Evolutionary conservation across 2,797 vertebrate species (phyloP).

Genomic region (Gambelia wislizenii): DNA sequence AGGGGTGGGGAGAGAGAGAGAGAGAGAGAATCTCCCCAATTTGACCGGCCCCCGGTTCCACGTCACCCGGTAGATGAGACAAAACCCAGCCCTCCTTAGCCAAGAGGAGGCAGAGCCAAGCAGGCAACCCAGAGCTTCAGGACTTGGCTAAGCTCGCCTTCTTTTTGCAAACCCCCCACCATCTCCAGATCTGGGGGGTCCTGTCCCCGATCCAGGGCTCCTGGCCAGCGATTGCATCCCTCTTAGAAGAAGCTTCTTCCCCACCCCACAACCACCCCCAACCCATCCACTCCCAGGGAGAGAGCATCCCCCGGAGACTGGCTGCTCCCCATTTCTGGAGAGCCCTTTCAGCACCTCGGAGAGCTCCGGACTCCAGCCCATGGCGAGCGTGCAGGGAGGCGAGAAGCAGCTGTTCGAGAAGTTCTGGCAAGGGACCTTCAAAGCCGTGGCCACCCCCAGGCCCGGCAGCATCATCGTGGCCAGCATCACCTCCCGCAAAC

Average conservation of each 20-base stretch:
- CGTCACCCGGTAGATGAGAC: constrained; percentile 83
- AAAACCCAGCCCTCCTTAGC: constrained; percentile 80
- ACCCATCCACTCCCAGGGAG: constrained; percentile 14
- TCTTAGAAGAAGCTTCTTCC: neutral
- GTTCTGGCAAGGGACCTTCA: constrained; percentile 98
- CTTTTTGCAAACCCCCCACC: no score
- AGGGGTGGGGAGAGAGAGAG: constrained; percentile 21
- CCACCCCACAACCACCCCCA: constrained; percentile 37
- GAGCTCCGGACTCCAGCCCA: constrained; percentile 70
- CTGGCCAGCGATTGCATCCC: no score
- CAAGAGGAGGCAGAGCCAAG: neutral
- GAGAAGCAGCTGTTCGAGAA: constrained; percentile 99
- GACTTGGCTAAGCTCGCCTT: no score
- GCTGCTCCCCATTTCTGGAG: no score
- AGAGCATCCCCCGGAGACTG: neutral
- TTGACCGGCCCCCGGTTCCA: constrained; percentile 79
- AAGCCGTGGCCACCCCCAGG: constrained; percentile 94
- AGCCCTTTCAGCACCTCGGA: constrained; percentile 76
- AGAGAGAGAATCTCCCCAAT: constrained; percentile 66
- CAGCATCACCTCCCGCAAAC: constrained; percentile 91
- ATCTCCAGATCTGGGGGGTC: no score
- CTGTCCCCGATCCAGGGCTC: no score
- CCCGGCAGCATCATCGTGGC: constrained; percentile 93
- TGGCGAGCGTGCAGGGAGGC: constrained; percentile 83
- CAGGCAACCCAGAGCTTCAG: no score